A percentile compares a stretch with the other conserved stretches of the same genome.
Conservation (phyloP, 2,113 vertebrate genomes). For the Prinia subflava region DNA sequence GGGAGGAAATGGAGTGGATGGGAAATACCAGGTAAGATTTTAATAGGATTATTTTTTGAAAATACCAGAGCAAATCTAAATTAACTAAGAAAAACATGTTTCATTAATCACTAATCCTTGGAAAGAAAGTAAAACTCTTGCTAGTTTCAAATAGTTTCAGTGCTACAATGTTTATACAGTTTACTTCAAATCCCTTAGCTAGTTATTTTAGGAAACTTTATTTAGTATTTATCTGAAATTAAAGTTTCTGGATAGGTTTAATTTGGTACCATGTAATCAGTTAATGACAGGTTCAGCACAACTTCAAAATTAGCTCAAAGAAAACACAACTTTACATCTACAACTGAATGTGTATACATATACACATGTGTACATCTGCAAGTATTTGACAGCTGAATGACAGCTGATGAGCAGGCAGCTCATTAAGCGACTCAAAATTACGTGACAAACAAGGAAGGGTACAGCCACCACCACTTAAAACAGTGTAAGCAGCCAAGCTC, state of each 20-base stretch:
- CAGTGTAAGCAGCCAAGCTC: not conserved
- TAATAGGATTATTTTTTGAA: not conserved
- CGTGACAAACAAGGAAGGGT: rapidly evolving
- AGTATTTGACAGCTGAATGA: not conserved
- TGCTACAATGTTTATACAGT: not conserved
- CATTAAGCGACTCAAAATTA: not conserved
- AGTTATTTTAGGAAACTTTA: not conserved
- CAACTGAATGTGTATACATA: not conserved
- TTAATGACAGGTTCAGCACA: not conserved
- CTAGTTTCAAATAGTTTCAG: not conserved
- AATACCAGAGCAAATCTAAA: not conserved
- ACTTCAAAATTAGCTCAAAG: not conserved
- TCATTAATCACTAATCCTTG: not conserved
- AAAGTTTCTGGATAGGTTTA: not conserved
- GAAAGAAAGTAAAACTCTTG: not conserved
- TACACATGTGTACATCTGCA: rapidly evolving
- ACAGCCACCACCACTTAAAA: not conserved
- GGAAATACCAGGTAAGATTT: not conserved
- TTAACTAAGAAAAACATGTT: not conserved
- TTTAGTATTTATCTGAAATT: not conserved
- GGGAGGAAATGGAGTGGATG: not conserved
- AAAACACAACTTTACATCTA: not conserved
- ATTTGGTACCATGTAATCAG: rapidly evolving
- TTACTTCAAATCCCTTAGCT: not conserved
- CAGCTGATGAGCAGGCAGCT: not conserved